Evolutionary conservation across 2,888 invertebrate genomes (phyloP), one percentile per base, ranked within the genome.

Genomic region (Caradrina clavipalpis): DNA sequence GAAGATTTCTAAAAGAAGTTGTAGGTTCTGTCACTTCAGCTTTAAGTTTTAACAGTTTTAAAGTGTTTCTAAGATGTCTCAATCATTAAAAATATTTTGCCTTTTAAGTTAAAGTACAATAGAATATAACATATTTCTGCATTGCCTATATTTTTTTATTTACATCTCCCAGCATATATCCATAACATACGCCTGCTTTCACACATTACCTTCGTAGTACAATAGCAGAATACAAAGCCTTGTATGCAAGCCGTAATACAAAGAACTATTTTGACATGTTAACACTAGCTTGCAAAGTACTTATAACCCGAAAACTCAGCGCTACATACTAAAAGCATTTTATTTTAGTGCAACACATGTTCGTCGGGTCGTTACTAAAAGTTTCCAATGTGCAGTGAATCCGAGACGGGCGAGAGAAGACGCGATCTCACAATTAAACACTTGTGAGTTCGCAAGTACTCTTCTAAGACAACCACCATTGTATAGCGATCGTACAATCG

Each of bases 391-490:
- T 61, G 69, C 64, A 56, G 56, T 35, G 61, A 78, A 73, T 72
- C 31, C 68, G 66, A 78, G 78, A 81, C 53, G 45, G 13, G 72
- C 65, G 55, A 56, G 51, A 6, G 51, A 61, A 81, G 69, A 68
- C 65, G 75, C 74, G 83, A 81, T 78, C 78, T 76, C 68, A 78
- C 82, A 81, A 83, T 85, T 81, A 84, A 80, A 72, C 76, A 83
- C 76, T 83, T 79, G 71, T 67, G 76, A 74, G 76, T 75, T 84
- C 49, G 82, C 68, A 57, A 81, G 75, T 76, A 73, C 73, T 69
- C 73, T 73, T 69, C 74, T 75, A 71, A 82, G 86, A 87, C 87
- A 88, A 87, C 87, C 86, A 83, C 83, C 80, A 84, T 86, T 88
- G 82, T 88, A 81, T 76, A 76, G 70, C 66, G 70, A 76, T 81